A percentile compares a stretch with the other conserved stretches of the same genome.
These are phyloP conservation scores for Percina caprodes DNA, from an alignment of 2,113 vertebrate genomes.

Conservation along the genomic window DNA sequence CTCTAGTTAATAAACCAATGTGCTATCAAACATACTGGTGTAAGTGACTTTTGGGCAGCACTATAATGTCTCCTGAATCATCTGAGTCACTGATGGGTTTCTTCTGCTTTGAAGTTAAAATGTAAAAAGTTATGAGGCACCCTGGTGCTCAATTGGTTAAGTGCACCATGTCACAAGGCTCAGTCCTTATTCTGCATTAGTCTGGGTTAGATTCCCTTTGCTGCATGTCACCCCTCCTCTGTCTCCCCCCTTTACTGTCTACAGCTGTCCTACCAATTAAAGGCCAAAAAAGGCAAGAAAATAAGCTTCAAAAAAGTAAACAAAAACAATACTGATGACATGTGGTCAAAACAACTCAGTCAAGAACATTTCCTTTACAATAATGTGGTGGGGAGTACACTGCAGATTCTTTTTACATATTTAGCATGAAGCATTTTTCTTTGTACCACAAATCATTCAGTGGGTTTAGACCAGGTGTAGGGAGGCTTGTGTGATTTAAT, in stretches of 20 bases:
- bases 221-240: no score
- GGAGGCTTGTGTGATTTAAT: not conserved
- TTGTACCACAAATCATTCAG: not conserved
- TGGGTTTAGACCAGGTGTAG: not conserved
- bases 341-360: not conserved
- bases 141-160: no score
- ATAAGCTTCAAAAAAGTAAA: no score
- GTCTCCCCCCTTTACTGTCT: no score
- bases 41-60: conserved; percentile 13
- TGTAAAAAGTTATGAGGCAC: no score
- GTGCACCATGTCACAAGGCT: no score
- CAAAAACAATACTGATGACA: not conserved
- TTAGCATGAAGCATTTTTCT: not conserved
- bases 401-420: not conserved
- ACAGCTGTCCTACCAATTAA: no score
- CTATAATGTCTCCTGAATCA: conserved; percentile 15
- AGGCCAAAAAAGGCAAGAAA: no score
- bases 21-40: conserved; percentile 18
- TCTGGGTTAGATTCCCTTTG: no score
- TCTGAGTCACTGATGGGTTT: not conserved
- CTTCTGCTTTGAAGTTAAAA: not conserved
- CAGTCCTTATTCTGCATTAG: no score
- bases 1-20: conserved; percentile 26
- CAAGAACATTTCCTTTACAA: not conserved
- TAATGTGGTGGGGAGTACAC: not conserved